These are phyloP conservation scores for Laterallus jamaicensis DNA, from an alignment of 2,113 vertebrate genomes.

Conservation along the genomic window DNA sequence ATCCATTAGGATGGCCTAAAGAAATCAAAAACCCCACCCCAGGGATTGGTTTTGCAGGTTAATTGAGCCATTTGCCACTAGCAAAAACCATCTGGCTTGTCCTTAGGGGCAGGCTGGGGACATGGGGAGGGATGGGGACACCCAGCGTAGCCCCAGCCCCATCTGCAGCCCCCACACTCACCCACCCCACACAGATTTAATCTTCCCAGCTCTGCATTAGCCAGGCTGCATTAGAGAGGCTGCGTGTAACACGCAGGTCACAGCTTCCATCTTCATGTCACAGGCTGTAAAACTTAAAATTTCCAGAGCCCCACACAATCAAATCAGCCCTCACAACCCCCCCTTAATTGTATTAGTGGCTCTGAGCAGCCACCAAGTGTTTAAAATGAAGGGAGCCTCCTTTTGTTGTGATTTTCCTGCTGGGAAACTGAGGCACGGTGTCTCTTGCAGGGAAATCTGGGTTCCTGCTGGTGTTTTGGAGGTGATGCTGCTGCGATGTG, in stretches of 20 bases:
- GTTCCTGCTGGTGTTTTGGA: not conserved
- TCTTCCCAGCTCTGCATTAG: conserved; percentile 11
- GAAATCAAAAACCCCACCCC: not conserved
- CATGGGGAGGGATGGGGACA: not conserved
- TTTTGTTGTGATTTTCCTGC: not conserved
- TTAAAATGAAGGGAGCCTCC: not conserved
- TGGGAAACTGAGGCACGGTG: not conserved
- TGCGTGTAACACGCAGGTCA: not conserved
- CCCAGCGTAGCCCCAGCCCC: not conserved
- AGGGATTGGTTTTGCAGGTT: not conserved
- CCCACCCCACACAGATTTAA: conserved; percentile 3
- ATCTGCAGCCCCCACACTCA: not conserved
- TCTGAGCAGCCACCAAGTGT: not conserved
- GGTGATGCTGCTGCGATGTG: rapidly evolving
- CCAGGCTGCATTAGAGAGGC: not conserved
- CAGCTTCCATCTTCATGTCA: conserved; percentile 2
- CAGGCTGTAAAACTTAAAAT: not conserved
- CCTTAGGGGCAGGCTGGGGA: not conserved
- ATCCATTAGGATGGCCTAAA: not conserved
- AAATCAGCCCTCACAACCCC: not conserved
- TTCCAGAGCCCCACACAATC: not conserved
- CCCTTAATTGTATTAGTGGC: not conserved
- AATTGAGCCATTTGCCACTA: not conserved
- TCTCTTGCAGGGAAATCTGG: not conserved
- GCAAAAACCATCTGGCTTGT: not conserved